These are phyloP conservation scores for Troides aeacus DNA, from an alignment of 2,888 invertebrate genomes.

Conservation along the genomic window DNA sequence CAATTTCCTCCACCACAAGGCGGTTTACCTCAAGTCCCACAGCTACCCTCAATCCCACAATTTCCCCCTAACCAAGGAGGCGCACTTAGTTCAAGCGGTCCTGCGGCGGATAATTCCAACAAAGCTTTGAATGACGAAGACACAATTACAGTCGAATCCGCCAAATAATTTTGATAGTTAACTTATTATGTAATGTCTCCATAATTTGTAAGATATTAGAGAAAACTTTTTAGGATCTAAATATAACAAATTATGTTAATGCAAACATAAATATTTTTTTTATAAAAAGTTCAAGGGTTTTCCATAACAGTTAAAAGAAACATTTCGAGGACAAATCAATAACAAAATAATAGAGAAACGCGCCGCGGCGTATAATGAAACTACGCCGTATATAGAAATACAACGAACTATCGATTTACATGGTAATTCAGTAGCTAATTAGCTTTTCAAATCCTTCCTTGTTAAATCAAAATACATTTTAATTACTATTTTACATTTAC, in stretches of 20 bases:
- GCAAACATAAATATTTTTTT: not conserved
- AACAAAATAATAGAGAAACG: not conserved
- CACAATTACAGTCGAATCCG: conserved; percentile 70
- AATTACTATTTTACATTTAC: no score
- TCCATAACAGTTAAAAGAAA: not conserved
- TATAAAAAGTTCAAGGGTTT: not conserved
- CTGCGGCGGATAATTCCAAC: conserved; percentile 47
- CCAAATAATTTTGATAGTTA: conserved; percentile 32
- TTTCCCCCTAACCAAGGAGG: conserved; percentile 42
- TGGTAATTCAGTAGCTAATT: not conserved
- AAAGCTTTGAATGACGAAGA: conserved; percentile 67
- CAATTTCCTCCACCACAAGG: conserved; percentile 30
- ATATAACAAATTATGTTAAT: not conserved
- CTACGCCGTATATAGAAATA: not conserved
- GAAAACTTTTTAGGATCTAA: not conserved
- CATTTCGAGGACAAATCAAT: not conserved
- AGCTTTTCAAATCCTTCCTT: not conserved
- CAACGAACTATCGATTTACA: not conserved
- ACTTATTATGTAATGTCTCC: not conserved
- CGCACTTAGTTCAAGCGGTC: conserved; percentile 42
- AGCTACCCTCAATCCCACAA: conserved; percentile 34
- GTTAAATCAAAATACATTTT: not conserved
- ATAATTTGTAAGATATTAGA: not conserved
- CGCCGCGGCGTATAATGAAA: not conserved
- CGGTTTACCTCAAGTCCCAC: conserved; percentile 41